Evolutionary conservation across 2,888 invertebrate species (phyloP), one percentile per base, ranked within the genome.

Genomic region (Choreutis nemorana): DNA sequence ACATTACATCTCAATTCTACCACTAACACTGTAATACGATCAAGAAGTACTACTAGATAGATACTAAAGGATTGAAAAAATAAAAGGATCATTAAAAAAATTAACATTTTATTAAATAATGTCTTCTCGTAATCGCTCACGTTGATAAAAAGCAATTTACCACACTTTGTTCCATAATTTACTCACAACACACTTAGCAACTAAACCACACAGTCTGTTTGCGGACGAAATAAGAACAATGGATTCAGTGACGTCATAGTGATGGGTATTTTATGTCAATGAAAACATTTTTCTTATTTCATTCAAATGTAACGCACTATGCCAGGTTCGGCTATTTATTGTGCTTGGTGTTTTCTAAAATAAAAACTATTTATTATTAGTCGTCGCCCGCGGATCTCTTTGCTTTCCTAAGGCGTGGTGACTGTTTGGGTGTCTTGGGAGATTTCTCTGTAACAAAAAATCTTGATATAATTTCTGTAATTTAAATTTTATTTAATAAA

Each of bases 361-460:
- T 33, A n/a, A n/a, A n/a, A n/a, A 28, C 34, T 23, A 25, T 11
- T 30, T 21, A 26, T 29, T 39, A 32, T 54, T 87, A 85, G 58
- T 87, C 87, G 37, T 86, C 86, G 42, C 89, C 89, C 28, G 83
- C 87, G 29, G 87, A 81, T 61, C 87, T 83, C 67, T 90, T 90
- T 23, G 84, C 84, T 75, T 90, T 91, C 55, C 91, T 84, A 65
- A 87, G 82, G 51, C 87, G 87, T 29, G 91, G 90, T 40, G 90
- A 90, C 55, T 87, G 87, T 53, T 77, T 77, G 11, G 83, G 83
- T 14, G 81, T 73, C 55, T 81, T 84, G 16, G 85, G 81, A n/a
- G 87, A 86, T 81, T 89, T 89, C 66, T 89, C 89, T 89, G 79
- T 11, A 81, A 81, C 37, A 47, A 48, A 49, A 44, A 34, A n/a